These are phyloP conservation scores for Drosophila tsacasi DNA, from an alignment of 1,140 invertebrate species.

Conservation along the genomic window DNA sequence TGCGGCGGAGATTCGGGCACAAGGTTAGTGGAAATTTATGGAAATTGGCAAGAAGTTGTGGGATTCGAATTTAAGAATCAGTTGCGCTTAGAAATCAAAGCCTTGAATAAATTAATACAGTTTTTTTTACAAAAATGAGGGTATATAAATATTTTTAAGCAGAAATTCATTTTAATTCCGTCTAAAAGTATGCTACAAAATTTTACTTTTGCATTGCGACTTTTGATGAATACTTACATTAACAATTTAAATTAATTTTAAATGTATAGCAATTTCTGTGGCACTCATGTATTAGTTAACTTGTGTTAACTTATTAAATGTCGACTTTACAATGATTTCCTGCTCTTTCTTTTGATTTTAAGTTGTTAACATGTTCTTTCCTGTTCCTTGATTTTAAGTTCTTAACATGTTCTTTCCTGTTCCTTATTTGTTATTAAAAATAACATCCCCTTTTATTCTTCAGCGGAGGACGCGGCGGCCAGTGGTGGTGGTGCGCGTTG, in stretches of 20 bases:
- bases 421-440: neutral
- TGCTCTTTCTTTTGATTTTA: no score
- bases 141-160: no score
- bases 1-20: slow-evolving; percentile 80
- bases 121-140: no score
- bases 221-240: no score
- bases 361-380: no score
- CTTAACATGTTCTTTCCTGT: no score
- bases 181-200: neutral
- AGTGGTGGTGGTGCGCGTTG: slow-evolving; percentile 63
- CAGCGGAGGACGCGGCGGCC: slow-evolving; percentile 64
- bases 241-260: neutral
- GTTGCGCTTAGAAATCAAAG: neutral
- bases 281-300: neutral
- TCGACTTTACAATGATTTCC: no score
- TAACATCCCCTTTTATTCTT: neutral
- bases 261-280: no score
- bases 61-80: neutral
- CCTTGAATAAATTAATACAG: neutral
- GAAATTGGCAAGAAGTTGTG: neutral
- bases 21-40: slow-evolving; percentile 45
- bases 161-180: neutral
- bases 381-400: no score
- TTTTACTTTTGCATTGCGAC: no score
- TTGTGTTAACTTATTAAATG: no score